Conservation (phyloP, 2,797 vertebrate species). For the Sebastes miniatus region DNA sequence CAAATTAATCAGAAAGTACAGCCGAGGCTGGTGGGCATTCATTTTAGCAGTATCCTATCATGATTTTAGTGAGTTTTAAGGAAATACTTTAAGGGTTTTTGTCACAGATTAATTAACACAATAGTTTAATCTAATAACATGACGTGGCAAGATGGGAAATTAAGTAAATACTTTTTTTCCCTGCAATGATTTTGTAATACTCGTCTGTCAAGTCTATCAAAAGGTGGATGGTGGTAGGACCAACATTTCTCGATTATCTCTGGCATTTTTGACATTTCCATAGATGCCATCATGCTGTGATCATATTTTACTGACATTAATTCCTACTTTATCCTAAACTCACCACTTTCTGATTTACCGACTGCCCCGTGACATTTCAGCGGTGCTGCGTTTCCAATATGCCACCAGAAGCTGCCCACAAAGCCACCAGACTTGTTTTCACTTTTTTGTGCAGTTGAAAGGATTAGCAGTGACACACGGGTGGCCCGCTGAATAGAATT, state of each 20-base stretch:
- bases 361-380: background rate
- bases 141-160: background rate
- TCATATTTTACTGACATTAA: background rate
- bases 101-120: background rate
- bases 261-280: background rate
- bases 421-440: background rate
- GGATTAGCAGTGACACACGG: constrained; percentile 25
- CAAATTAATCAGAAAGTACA: background rate
- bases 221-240: background rate
- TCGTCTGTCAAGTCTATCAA: background rate
- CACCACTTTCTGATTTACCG: background rate
- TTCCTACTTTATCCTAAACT: background rate
- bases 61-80: background rate
- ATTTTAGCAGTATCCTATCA: background rate
- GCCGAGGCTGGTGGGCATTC: background rate
- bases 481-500: constrained; percentile 22
- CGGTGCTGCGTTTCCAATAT: background rate
- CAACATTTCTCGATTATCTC: background rate
- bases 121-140: background rate
- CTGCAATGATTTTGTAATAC: background rate
- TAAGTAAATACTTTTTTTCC: background rate
- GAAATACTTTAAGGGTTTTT: background rate
- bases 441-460: background rate
- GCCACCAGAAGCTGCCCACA: background rate
- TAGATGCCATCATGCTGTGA: background rate